Base-by-base conservation (phyloP, 2,888 invertebrate genomes). In the Sabellastarte sp. region DNA sequence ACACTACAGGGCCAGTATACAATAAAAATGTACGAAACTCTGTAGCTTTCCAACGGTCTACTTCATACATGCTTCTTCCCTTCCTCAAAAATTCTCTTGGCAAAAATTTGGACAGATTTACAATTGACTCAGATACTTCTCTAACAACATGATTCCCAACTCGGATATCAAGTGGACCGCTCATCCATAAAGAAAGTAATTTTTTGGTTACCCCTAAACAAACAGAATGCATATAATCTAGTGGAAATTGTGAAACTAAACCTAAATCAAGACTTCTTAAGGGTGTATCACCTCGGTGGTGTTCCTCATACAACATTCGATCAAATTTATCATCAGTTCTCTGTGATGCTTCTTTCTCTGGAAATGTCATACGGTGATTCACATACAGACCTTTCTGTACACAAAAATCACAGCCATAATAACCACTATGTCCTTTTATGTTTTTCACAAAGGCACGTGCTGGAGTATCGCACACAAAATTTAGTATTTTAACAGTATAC, bases 171-270 rank as follows among this genome's bases (percentile, higher is more conserved):
- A 53, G 15, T 30, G 70, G 69, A 3, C 74, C 76, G 61, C 63
- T 68, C 26, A 70, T 66, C 72, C 74, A 74, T 20, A 68, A 32
- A 10, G 58, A 10, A 28, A 76, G 32, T 2, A 75, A 31, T 28
- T 67, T 62, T 63, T 66, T 73, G 32, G 68, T 62, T 3, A 79
- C 74, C 60, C 79, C 79, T 10, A 77, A 59, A 58, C 76, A 77
- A 2, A 76, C 71, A 3, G 74, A 67, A 61, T 80, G 79, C 79
- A 80, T 80, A 53, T 74, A 76, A 63, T 80, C 78, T 5, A 77
- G 53, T 4, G 75, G 73, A 67, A 80, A 72, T 53, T 72, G 66
- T 20, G 66, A 50, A n/a, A 76, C 67, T 65, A 74, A 59, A 1
- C 73, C 70, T 57, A 75, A 50, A 28, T 64, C 30, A 20, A 74